phyloP scores from a whole-genome alignment of 2,797 vertebrate genomes.

The Enteromius paludinosus region DNA sequence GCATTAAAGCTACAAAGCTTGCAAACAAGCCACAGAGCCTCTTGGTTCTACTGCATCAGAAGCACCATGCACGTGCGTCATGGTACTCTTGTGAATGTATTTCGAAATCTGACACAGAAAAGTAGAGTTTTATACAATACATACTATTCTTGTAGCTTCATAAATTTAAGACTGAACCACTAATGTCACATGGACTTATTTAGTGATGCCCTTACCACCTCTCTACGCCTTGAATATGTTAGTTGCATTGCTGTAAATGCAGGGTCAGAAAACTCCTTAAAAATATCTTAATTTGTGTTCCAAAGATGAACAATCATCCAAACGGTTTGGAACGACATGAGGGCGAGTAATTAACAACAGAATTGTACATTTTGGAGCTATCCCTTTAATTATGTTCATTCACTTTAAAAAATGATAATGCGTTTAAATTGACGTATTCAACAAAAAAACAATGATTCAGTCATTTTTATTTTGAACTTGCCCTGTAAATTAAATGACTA shows the following conservation, averaged over 20 bases:
- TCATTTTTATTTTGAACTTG: background rate
- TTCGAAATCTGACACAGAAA: background rate
- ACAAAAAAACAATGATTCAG: background rate
- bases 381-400: background rate
- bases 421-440: background rate
- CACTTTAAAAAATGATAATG: background rate
- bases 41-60: too few relatives aligned
- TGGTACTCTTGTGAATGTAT: too few relatives aligned
- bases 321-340: background rate
- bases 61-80: too few relatives aligned
- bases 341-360: background rate
- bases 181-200: background rate
- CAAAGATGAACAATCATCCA: background rate
- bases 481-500: slow-evolving; percentile 5
- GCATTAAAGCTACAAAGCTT: too few relatives aligned
- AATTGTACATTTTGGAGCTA: background rate
- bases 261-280: background rate
- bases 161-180: background rate
- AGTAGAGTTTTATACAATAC: background rate
- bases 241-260: background rate
- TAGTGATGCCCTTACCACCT: background rate
- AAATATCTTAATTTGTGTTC: background rate
- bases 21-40: too few relatives aligned
- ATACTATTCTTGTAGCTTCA: background rate
- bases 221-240: background rate